Evolutionary conservation across 35 echinoderm and acorn worm species (phyloP).

Genomic region (Heliocidaris erythrogramma): DNA sequence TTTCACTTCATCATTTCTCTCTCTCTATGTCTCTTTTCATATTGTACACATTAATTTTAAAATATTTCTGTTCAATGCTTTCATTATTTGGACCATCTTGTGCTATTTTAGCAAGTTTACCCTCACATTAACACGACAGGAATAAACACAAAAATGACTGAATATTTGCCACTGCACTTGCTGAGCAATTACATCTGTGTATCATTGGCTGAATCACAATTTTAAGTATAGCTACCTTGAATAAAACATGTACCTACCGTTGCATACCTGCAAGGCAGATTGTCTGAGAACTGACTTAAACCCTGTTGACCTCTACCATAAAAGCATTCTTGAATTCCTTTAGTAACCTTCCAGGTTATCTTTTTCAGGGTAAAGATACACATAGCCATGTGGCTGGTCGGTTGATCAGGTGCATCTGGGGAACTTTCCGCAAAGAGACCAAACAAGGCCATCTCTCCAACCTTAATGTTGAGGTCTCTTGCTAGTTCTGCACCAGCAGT

Average conservation of each 20-base stretch:
- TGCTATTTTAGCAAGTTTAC: not conserved
- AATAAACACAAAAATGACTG: no score
- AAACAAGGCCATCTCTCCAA: conserved; percentile 15
- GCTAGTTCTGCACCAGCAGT: conserved; percentile 43
- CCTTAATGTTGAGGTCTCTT: not conserved
- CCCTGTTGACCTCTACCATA: conserved; percentile 49
- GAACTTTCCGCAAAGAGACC: conserved; percentile 72
- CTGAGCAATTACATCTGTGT: no score
- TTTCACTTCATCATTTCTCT: not conserved
- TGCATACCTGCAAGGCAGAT: not conserved
- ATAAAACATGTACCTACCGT: conserved; percentile 30
- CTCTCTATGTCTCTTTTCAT: no score
- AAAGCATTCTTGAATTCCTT: conserved; percentile 64
- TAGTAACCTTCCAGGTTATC: conserved; percentile 41
- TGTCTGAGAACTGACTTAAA: conserved; percentile 36
- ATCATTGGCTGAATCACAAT: no score
- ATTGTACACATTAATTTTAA: not conserved
- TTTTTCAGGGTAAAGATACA: conserved; percentile 62
- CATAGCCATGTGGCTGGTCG: conserved; percentile 54
- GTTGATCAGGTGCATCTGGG: conserved; percentile 18
- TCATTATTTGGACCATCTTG: not conserved
- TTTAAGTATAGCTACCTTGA: not conserved
- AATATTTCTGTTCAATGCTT: not conserved
- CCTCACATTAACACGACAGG: no score
- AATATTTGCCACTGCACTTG: no score